Base-by-base conservation (phyloP, 2,797 vertebrate genomes). In the Microctenopoma steveboyesi region DNA sequence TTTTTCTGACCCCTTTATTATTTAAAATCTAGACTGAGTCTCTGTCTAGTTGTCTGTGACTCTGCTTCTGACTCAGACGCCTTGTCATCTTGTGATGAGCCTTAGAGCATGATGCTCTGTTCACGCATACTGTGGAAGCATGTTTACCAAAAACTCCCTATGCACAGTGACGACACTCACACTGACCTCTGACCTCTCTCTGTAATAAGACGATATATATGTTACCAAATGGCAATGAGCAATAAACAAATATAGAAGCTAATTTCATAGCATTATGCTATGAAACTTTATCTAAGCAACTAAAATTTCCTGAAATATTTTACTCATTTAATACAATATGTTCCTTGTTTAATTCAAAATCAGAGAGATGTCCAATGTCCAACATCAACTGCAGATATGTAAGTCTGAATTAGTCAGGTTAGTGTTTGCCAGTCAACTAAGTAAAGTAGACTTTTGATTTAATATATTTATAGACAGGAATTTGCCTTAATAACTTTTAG, bases 11-110 rank as follows among this genome's bases (percentile, higher is more conserved):
- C 2, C 43, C 30, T 30, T 27, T 45, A 33, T 39, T 64, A 27
- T 60, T 53, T 64, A 40, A 79, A 68, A 65, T 46, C 30, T 16
- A 35, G 30, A 40, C 43, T 0, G 13, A 68, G 55, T 13, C 25
- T 76, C 46, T 30, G 14, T 62, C 27, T 47, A 0, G 2, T 52
- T 7, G 2, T 49, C 33, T 9, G 5, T 73, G 51, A 69, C 68
- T 59, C 45, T 53, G 56, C 37, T 10, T 62, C 64, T 74, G 64
- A 72, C n/a, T 77, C 72, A 72, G 43, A 48, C 37, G 4, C 18
- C 74, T 22, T 8, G 54, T 47, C 62, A 40, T n/a, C 63, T 54
- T 12, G 0, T 0, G 16, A 51, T 43, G 52, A 74, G 47, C 30
- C 65, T 68, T 8, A n/a, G 9, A 28, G 40, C 22, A 1, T 59